Conservation (phyloP, 2,797 vertebrate species). For the Astyanax mexicanus region DNA sequence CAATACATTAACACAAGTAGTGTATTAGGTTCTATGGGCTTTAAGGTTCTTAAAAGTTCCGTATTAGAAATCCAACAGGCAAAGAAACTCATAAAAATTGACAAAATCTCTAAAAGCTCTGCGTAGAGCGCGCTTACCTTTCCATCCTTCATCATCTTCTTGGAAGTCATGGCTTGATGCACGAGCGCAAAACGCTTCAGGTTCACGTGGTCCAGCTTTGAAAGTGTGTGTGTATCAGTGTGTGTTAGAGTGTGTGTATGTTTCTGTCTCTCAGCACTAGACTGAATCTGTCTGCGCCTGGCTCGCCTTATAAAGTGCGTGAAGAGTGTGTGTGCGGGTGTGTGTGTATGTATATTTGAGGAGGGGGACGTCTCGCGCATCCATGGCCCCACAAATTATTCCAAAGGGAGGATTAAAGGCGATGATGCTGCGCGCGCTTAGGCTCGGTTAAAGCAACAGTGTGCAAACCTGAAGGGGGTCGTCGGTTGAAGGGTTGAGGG, state of each 20-base stretch:
- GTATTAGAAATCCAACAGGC: too few relatives aligned
- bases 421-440: constrained; percentile 87
- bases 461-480: constrained; percentile 75
- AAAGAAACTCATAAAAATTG: too few relatives aligned
- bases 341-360: constrained; percentile 62
- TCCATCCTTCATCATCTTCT: constrained; percentile 91
- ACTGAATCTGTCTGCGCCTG: constrained; percentile 72
- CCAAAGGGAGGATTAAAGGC: constrained; percentile 91
- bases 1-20: too few relatives aligned
- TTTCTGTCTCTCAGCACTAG: constrained; percentile 5
- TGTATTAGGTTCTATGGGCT: too few relatives aligned
- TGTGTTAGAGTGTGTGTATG: neutral
- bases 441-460: constrained; percentile 89
- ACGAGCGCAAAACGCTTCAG: constrained; percentile 39
- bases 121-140: constrained; percentile 89
- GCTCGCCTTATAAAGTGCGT: constrained; percentile 88
- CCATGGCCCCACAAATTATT: constrained; percentile 88
- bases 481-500: constrained; percentile 79
- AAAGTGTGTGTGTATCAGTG: too few relatives aligned
- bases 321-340: neutral
- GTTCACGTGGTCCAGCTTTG: constrained; percentile 48
- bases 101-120: too few relatives aligned
- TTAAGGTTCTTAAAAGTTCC: too few relatives aligned
- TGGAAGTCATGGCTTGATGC: constrained; percentile 56
- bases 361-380: constrained; percentile 72